Evolutionary conservation across 2,888 invertebrate species (phyloP).

Genomic region (Siphlonurus alternatus): DNA sequence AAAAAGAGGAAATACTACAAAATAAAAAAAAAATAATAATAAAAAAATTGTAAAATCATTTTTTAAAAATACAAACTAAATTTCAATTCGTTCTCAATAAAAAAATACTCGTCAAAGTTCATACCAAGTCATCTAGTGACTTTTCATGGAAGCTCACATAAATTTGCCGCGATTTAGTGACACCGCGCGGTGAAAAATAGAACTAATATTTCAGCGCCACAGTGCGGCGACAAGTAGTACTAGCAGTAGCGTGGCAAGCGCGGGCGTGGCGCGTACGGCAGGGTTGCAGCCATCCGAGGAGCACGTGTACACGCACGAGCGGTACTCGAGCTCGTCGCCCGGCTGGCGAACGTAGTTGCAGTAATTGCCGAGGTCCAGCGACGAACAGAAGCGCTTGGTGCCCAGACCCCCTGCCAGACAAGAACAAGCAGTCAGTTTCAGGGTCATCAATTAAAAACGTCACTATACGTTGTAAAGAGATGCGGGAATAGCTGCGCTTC

Average conservation of each 20-base stretch:
- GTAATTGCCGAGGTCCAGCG: constrained; percentile 71
- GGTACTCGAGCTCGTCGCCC: constrained; percentile 68
- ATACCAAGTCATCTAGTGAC: not conserved
- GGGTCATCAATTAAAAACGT: not conserved
- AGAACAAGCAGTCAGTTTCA: constrained; percentile 6
- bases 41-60: too few species aligned
- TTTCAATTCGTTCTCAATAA: too few species aligned
- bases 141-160: not conserved
- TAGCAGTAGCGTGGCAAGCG: not conserved
- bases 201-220: not conserved
- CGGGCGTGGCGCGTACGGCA: constrained; percentile 19
- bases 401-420: constrained; percentile 62
- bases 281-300: constrained; percentile 66
- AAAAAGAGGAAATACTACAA: too few species aligned
- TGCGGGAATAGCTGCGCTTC: too few species aligned
- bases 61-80: too few species aligned
- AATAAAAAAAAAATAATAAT: too few species aligned
- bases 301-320: constrained; percentile 80
- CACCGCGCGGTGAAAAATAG: not conserved
- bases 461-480: not conserved
- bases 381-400: constrained; percentile 73
- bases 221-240: not conserved
- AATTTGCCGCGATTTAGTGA: not conserved
- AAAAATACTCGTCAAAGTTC: too few species aligned
- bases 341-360: constrained; percentile 74